phyloP scores from a whole-genome alignment of 2,113 vertebrate genomes.

The Paracanthobrama guichenoti region DNA sequence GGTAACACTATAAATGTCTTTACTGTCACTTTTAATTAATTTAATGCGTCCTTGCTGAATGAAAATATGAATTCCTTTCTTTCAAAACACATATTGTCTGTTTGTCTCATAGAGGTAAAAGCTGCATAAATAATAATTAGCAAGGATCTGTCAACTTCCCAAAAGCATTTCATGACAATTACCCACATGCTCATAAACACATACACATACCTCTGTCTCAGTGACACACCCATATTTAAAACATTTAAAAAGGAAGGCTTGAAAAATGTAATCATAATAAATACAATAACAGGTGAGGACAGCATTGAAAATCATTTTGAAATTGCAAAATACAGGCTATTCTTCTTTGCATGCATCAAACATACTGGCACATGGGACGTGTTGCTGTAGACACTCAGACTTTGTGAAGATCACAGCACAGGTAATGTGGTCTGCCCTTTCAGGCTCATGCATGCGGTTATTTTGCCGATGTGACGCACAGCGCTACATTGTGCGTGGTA shows the following conservation, averaged over 20 bases:
- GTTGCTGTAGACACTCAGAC: background rate
- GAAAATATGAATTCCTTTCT: background rate
- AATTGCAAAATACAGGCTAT: background rate
- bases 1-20: background rate
- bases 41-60: background rate
- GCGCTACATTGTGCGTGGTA: background rate
- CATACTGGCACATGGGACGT: background rate
- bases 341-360: background rate
- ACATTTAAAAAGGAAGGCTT: background rate
- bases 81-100: background rate
- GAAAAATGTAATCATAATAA: background rate
- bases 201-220: background rate
- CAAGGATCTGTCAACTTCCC: background rate
- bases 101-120: background rate
- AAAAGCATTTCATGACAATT: background rate
- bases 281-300: background rate
- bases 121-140: background rate
- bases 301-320: background rate
- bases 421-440: constrained; percentile 9
- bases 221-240: constrained; percentile 2
- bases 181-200: background rate
- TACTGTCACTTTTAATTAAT: background rate
- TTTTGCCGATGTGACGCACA: constrained; percentile 24
- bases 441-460: background rate
- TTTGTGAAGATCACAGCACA: constrained; percentile 33